Conservation (phyloP, 2,797 vertebrate species). For the Cephalopachus bancanus region DNA sequence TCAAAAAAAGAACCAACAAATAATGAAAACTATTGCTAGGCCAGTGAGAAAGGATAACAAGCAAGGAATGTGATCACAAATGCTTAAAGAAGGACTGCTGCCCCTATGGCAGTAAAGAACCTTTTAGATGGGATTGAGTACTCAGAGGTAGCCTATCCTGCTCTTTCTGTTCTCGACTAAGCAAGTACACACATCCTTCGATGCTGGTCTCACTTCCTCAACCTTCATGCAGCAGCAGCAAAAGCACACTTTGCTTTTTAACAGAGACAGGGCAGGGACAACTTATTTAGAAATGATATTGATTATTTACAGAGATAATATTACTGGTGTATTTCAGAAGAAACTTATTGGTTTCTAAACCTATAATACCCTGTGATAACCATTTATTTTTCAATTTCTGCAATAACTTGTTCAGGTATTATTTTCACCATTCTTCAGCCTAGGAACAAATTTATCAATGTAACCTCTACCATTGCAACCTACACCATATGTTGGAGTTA, state of each 20-base stretch:
- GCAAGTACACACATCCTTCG: no score
- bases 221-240: background rate
- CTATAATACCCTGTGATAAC: background rate
- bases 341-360: background rate
- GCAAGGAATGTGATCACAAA: background rate
- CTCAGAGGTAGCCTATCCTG: background rate
- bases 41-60: background rate
- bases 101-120: background rate
- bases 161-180: background rate
- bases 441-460: background rate
- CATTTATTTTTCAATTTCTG: constrained; percentile 11
- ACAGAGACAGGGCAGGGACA: background rate
- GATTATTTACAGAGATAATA: background rate
- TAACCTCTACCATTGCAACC: background rate
- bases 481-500: background rate
- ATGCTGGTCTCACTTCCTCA: background rate
- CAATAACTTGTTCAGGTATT: background rate
- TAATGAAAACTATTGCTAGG: background rate
- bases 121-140: background rate
- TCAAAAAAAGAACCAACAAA: background rate
- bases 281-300: background rate
- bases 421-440: background rate
- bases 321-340: background rate
- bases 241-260: background rate
- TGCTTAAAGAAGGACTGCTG: background rate